Evolutionary conservation across 2,797 vertebrate species (phyloP).

Genomic region (Fistularia commersonii): DNA sequence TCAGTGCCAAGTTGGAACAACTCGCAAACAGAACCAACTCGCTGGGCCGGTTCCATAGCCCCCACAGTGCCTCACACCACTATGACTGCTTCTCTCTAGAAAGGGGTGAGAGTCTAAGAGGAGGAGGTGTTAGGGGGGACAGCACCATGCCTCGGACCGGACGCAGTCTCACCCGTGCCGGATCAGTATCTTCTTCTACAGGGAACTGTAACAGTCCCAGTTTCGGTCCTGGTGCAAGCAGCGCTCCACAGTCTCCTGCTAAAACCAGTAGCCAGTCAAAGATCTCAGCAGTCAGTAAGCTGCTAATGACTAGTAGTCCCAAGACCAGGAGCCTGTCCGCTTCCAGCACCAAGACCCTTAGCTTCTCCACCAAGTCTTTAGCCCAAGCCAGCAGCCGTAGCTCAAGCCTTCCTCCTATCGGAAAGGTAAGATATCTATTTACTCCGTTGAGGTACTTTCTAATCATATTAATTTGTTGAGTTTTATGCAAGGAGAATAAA

Average conservation of each 20-base stretch:
- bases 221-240: slow-evolving; percentile 51
- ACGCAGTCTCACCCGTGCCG: slow-evolving; percentile 81
- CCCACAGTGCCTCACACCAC: slow-evolving; percentile 72
- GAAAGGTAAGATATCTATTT: slow-evolving; percentile 65
- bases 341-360: slow-evolving; percentile 91
- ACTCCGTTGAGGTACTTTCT: too few species aligned
- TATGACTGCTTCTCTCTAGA: slow-evolving; percentile 93
- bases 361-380: slow-evolving; percentile 96
- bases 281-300: slow-evolving; percentile 94
- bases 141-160: slow-evolving; percentile 88
- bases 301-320: slow-evolving; percentile 92
- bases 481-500: too few species aligned
- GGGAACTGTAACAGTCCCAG: slow-evolving; percentile 50
- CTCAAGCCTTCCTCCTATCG: slow-evolving; percentile 83
- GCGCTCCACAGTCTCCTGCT: slow-evolving; percentile 79
- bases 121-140: slow-evolving; percentile 78
- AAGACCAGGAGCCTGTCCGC: slow-evolving; percentile 89
- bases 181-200: slow-evolving; percentile 74
- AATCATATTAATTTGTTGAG: too few species aligned
- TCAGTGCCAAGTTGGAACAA: slow-evolving; percentile 93
- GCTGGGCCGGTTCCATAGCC: slow-evolving; percentile 80
- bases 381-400: slow-evolving; percentile 89
- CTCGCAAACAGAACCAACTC: slow-evolving; percentile 91
- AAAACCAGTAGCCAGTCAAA: slow-evolving; percentile 85
- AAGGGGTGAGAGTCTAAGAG: slow-evolving; percentile 86